phyloP scores from a whole-genome alignment of 2,797 vertebrate genomes.

The Craterocephalus amniculus region DNA sequence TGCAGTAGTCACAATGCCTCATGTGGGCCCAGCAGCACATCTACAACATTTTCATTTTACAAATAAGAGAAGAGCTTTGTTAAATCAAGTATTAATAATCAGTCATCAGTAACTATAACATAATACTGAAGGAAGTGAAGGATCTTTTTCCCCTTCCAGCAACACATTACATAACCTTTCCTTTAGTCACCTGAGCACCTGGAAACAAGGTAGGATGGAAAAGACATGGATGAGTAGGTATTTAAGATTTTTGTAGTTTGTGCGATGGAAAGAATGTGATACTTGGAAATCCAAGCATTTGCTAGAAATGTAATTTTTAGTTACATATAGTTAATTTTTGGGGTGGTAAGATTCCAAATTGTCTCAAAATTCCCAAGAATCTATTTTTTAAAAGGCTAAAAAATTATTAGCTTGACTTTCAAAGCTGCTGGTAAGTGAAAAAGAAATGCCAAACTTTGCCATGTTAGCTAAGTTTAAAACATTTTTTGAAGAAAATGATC shows the following conservation, averaged over 20 bases:
- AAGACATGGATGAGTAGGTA: not conserved
- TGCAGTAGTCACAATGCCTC: constrained; percentile 28
- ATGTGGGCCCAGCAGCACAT: constrained; percentile 19
- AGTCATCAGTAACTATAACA: no score
- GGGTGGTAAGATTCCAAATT: no score
- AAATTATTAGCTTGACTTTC: no score
- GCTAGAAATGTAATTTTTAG: not conserved
- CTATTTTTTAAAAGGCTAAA: no score
- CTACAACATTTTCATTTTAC: not conserved
- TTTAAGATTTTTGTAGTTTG: not conserved
- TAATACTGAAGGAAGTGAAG: no score
- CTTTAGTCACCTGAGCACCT: not conserved
- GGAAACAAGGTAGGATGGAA: constrained; percentile 37
- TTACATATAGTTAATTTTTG: not conserved
- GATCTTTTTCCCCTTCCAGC: not conserved
- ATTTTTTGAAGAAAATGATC: no score
- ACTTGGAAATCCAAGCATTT: not conserved
- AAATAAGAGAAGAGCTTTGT: not conserved
- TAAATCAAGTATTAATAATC: not conserved
- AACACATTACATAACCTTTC: not conserved
- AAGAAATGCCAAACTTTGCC: no score
- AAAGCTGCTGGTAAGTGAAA: no score
- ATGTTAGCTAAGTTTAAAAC: no score
- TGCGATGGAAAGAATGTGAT: not conserved
- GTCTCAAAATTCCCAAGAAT: no score